phyloP scores from a whole-genome alignment of 2,113 vertebrate species.

The Lontra canadensis region DNA sequence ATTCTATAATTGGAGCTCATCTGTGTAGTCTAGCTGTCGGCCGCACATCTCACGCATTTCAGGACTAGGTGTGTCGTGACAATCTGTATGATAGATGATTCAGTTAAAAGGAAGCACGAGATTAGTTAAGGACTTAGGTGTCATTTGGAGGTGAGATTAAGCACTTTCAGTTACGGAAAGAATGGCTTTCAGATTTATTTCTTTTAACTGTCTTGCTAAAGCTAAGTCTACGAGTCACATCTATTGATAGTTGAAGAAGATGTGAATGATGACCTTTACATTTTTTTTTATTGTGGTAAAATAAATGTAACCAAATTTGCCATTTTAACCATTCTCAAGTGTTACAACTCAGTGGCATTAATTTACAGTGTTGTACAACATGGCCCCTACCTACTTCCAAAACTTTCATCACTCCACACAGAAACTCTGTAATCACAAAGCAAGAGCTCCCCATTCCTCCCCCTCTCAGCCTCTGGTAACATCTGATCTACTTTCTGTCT shows the following conservation, averaged over 20 bases:
- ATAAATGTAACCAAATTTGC: neutral
- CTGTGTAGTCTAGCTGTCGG: neutral
- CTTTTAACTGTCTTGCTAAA: neutral
- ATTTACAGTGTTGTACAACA: neutral
- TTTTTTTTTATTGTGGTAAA: neutral
- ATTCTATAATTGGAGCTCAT: conserved; percentile 44
- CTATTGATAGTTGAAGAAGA: neutral
- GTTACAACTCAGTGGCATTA: neutral
- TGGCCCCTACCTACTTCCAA: neutral
- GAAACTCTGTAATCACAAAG: neutral
- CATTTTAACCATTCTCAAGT: neutral
- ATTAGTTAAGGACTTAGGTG: neutral
- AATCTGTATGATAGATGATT: neutral
- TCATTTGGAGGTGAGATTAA: neutral
- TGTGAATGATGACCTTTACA: conserved; percentile 4
- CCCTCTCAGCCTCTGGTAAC: neutral
- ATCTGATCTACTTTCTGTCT: neutral
- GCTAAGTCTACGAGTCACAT: neutral
- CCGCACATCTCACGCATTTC: neutral
- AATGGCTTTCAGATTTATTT: conserved; percentile 27
- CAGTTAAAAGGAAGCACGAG: neutral
- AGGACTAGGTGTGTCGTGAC: neutral
- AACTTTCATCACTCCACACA: neutral
- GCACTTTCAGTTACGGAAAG: neutral
- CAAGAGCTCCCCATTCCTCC: neutral